Evolutionary conservation across 1,140 invertebrate species (phyloP).

Genomic region (Drosophila lacteicornis): DNA sequence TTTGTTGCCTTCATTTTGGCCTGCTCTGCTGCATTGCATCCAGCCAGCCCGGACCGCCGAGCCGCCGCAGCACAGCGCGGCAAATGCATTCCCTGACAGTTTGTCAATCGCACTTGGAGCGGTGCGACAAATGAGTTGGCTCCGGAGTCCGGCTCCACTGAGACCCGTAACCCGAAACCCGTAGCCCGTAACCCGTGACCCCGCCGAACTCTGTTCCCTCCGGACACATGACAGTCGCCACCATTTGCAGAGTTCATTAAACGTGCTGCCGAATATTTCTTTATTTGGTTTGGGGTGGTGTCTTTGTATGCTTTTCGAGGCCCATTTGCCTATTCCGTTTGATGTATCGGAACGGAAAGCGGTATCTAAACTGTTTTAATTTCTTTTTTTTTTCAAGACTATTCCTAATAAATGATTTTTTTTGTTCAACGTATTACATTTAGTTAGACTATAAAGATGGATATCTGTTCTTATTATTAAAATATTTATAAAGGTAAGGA

Average conservation of each 20-base stretch:
- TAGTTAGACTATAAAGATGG: background rate
- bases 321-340: conserved; percentile 1
- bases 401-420: background rate
- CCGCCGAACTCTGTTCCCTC: conserved; percentile 5
- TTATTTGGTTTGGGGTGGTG: conserved; percentile 1
- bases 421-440: background rate
- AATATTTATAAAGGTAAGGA: too few relatives aligned
- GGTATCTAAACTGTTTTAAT: background rate
- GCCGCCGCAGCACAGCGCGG: conserved; percentile 39
- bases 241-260: conserved; percentile 65
- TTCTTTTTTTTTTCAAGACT: background rate
- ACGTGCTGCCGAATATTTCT: conserved; percentile 29
- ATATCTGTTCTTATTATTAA: too few relatives aligned
- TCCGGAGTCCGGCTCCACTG: conserved; percentile 23
- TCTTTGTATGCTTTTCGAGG: background rate
- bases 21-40: conserved; percentile 38
- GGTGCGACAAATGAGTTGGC: conserved; percentile 72
- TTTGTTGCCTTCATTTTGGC: conserved; percentile 35
- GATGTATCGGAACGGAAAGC: background rate
- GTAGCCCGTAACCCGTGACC: conserved; percentile 36
- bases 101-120: conserved; percentile 74
- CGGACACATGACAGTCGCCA: conserved; percentile 18
- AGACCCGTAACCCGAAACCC: conserved; percentile 8
- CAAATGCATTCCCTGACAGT: conserved; percentile 73
- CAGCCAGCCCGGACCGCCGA: background rate